phyloP scores from a whole-genome alignment of 2,113 vertebrate species.

The Puffinus mauretanicus region DNA sequence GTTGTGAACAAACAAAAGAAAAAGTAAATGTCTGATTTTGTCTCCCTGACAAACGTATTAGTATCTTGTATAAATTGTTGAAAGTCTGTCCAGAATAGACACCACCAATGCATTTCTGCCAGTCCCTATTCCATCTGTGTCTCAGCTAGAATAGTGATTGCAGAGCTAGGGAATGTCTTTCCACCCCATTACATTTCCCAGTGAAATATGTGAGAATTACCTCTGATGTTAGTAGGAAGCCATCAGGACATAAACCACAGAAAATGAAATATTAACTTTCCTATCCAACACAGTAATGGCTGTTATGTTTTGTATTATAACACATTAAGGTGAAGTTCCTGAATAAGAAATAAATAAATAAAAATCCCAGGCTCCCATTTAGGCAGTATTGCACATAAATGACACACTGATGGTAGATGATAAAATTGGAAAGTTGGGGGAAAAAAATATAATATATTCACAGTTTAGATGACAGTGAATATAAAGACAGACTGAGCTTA shows the following conservation, averaged over 20 bases:
- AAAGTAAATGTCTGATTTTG: not conserved
- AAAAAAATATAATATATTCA: conserved; percentile 9
- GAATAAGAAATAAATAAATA: not conserved
- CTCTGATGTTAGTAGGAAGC: conserved; percentile 52
- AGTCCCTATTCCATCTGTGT: conserved; percentile 5
- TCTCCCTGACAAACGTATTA: not conserved
- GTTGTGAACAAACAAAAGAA: not conserved
- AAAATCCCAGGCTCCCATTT: not conserved
- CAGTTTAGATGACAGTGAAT: conserved; percentile 62
- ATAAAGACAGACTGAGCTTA: conserved; percentile 66
- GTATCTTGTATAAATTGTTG: not conserved
- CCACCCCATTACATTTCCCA: conserved; percentile 63
- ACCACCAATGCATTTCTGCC: not conserved
- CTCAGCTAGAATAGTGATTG: not conserved
- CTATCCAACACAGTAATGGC: conserved; percentile 34
- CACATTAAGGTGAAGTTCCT: conserved; percentile 28
- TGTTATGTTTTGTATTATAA: conserved; percentile 14
- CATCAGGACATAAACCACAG: conserved; percentile 55
- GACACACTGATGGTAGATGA: not conserved
- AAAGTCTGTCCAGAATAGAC: not conserved
- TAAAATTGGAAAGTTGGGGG: conserved; percentile 40
- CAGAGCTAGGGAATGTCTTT: conserved; percentile 38
- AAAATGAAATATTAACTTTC: conserved; percentile 67
- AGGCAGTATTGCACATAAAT: not conserved
- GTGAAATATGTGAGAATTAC: conserved; percentile 57